phyloP scores from a whole-genome alignment of 2,888 invertebrate genomes.

The Endotricha flammealis region DNA sequence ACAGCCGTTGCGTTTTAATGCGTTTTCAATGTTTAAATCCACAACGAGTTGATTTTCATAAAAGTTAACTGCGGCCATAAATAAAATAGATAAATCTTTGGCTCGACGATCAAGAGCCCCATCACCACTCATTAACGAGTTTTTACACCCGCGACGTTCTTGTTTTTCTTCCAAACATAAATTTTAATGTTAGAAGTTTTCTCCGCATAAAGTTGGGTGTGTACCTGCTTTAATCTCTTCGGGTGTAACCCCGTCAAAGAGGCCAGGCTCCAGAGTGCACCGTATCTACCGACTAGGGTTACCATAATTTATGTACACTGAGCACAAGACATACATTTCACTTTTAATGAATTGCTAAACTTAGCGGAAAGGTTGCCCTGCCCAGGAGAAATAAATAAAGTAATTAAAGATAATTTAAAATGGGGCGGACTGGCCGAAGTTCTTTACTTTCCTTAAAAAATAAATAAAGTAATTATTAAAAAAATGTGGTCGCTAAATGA shows the following conservation, averaged over 20 bases:
- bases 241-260: slow-evolving; percentile 29
- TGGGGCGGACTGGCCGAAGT: no score
- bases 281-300: slow-evolving; percentile 17
- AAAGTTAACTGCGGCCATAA: no score
- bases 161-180: slow-evolving; percentile 7
- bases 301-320: slow-evolving; percentile 2
- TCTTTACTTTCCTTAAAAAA: no score
- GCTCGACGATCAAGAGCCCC: background rate
- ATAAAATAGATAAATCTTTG: background rate
- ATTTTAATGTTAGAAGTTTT: slow-evolving; percentile 9
- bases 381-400: background rate
- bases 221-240: slow-evolving; percentile 26
- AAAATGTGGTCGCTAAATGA: no score
- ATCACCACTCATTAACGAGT: background rate
- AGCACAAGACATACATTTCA: background rate
- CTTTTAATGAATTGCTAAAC: background rate
- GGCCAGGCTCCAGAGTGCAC: slow-evolving; percentile 27
- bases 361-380: background rate
- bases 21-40: background rate
- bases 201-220: slow-evolving; percentile 5
- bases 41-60: background rate
- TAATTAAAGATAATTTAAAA: background rate
- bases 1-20: no score
- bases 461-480: no score
- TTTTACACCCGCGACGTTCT: slow-evolving; percentile 1